phyloP scores from a whole-genome alignment of 1,140 invertebrate species.

The Catajapyx aquilonaris region DNA sequence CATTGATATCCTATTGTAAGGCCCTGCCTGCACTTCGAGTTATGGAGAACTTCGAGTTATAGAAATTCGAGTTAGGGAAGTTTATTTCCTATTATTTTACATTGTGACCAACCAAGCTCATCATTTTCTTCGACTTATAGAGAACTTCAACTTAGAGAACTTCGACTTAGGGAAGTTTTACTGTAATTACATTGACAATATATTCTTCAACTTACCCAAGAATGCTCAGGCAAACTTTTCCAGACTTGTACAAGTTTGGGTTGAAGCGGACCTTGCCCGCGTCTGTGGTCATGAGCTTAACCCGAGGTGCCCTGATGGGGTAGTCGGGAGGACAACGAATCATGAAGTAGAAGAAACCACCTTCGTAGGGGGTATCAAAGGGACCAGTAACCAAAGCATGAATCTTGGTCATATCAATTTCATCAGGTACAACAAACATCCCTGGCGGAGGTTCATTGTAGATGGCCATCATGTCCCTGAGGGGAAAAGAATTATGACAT shows the following conservation, averaged over 20 bases:
- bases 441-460: conserved; percentile 32
- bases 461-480: conserved; percentile 32
- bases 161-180: no score
- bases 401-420: conserved; percentile 28
- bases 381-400: conserved; percentile 39
- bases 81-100: no score
- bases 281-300: conserved; percentile 38
- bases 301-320: conserved; percentile 29
- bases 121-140: no score
- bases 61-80: no score
- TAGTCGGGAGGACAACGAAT: conserved; percentile 32
- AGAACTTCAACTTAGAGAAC: no score
- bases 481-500: no score
- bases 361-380: conserved; percentile 42
- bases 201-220: conserved; percentile 32
- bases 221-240: conserved; percentile 41
- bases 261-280: conserved; percentile 35
- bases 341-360: conserved; percentile 37
- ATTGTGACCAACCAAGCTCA: no score
- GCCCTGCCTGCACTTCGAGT: no score
- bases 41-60: no score
- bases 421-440: conserved; percentile 32
- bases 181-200: no score
- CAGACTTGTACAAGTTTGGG: conserved; percentile 36
- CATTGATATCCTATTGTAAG: no score